Evolutionary conservation across 2,888 invertebrate genomes (phyloP).

Genomic region (Arctia plantaginis): DNA sequence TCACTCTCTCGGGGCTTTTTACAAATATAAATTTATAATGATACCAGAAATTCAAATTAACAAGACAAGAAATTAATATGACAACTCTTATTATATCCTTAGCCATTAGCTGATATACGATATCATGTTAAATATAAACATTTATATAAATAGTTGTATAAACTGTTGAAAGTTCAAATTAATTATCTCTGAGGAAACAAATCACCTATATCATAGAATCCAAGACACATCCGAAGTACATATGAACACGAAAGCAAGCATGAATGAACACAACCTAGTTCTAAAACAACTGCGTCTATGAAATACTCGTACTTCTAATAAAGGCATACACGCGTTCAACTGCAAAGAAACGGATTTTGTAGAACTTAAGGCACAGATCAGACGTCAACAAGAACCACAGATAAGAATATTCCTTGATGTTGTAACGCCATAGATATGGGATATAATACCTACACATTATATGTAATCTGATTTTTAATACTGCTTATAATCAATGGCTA

Average conservation of each 20-base stretch:
- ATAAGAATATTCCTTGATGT: not conserved
- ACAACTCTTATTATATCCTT: too few species aligned
- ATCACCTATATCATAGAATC: not conserved
- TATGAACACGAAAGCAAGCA: slow-evolving; percentile 37
- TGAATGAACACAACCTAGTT: slow-evolving; percentile 55
- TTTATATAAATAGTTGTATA: not conserved
- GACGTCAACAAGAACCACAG: not conserved
- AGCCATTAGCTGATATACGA: not conserved
- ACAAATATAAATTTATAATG: not conserved
- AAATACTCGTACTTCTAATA: slow-evolving; percentile 55
- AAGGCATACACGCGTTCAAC: slow-evolving; percentile 51
- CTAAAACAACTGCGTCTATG: slow-evolving; percentile 61
- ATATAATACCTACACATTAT: too few species aligned
- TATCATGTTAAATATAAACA: not conserved
- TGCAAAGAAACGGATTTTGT: slow-evolving; percentile 33
- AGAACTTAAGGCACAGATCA: slow-evolving; percentile 20
- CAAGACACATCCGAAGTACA: not conserved
- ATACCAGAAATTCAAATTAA: not conserved
- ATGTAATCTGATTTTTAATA: too few species aligned
- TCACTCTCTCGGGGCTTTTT: not conserved
- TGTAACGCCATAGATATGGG: too few species aligned
- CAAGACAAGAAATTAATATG: not conserved
- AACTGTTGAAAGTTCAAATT: not conserved
- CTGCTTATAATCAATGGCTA: too few species aligned
- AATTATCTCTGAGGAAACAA: not conserved